Evolutionary conservation across 2,888 invertebrate species (phyloP).

Genomic region (Seira musarum): DNA sequence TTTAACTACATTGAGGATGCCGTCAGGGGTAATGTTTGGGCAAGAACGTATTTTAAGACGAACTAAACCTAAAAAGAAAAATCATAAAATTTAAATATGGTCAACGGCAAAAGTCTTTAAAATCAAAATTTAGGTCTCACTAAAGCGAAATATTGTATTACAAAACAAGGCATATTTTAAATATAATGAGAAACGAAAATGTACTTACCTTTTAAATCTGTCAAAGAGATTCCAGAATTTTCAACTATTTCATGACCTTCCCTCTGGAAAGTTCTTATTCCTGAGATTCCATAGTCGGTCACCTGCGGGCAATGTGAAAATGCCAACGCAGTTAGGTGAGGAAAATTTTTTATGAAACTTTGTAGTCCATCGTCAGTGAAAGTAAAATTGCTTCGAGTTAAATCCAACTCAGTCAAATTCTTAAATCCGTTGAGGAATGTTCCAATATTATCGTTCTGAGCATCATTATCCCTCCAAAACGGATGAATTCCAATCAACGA

Average conservation of each 20-base stretch:
- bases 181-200: not conserved
- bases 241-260: constrained; percentile 7
- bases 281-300: constrained; percentile 50
- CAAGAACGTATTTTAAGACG: constrained; percentile 52
- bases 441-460: constrained; percentile 24
- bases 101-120: not conserved
- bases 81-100: constrained; percentile 1
- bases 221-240: constrained; percentile 47
- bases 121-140: constrained; percentile 22
- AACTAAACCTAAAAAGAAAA: constrained; percentile 39
- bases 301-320: constrained; percentile 51
- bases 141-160: no score
- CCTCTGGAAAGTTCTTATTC: constrained; percentile 21
- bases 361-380: constrained; percentile 58
- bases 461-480: constrained; percentile 47
- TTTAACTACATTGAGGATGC: constrained; percentile 26
- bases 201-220: constrained; percentile 46
- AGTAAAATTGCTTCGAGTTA: constrained; percentile 45
- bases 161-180: not conserved
- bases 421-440: constrained; percentile 32
- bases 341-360: constrained; percentile 37
- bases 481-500: constrained; percentile 38
- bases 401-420: constrained; percentile 44
- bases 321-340: constrained; percentile 35
- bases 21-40: constrained; percentile 35